Evolutionary conservation across 2,113 vertebrate species (phyloP), one percentile per base, ranked within the genome.

Genomic region (Plestiodon gilberti): DNA sequence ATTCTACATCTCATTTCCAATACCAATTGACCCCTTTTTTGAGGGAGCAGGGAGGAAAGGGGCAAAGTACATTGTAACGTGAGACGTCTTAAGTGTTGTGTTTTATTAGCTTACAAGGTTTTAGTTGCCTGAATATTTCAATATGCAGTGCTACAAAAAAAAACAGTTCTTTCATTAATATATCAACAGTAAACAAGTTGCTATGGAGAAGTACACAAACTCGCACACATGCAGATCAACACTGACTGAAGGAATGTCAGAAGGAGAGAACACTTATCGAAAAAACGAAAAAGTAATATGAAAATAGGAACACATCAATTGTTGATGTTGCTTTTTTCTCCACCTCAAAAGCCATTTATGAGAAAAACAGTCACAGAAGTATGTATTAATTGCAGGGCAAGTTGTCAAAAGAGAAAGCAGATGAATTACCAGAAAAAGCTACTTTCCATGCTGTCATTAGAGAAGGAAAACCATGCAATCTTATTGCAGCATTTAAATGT

Each of bases 401-500:
- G 86, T 35, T 93, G 89, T 93, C 82, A 71, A 84, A 89, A 94
- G 92, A 94, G 87, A 91, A 93, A 83, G 90, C 87, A 91, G 91
- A 89, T 93, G 93, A 93, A 87, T 92, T 92, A 90, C 22, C 73
- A 9, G 59, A 91, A 93, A 82, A 92, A 88, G 92, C 82, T 95
- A 90, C 94, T 85, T 92, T 93, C 94, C 94, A 94, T 77, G 89
- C 71, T 87, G 86, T 90, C 35, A 0, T 84, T 80, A 88, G 65
- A 86, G 43, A 30, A 88, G 82, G 91, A 82, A 71, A 85, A 84
- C 30, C 76, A 83, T 75, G 73, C 65, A 87, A 91, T 85, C 84
- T 88, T 33, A 93, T 93, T 91, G 93, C 92, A 52, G 28, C 94
- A 96, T 96, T 96, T 97, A 96, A 97, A 96, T 95, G 94, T 96